A percentile compares a stretch with the other conserved stretches of the same genome.
Conservation (phyloP, 2,797 vertebrate species). For the Clarias fuscus region DNA sequence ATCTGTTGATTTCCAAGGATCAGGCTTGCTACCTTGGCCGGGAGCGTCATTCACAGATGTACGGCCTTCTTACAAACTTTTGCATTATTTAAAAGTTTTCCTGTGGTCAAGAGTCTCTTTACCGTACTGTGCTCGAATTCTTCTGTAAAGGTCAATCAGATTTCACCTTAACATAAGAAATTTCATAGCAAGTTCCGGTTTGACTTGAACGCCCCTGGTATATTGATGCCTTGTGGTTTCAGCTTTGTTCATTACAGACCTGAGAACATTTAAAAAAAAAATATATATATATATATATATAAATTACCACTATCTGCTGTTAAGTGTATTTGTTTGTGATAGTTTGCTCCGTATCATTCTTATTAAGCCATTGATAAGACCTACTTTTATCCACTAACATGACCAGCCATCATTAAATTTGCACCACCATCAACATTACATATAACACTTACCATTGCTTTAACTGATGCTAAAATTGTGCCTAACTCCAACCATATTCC, state of each 20-base stretch:
- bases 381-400: background rate
- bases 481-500: conserved; percentile 1
- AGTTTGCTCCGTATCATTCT: background rate
- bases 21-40: too few relatives aligned
- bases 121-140: too few relatives aligned
- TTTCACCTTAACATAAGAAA: too few relatives aligned
- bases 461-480: background rate
- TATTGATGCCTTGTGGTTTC: background rate
- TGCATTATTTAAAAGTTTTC: too few relatives aligned
- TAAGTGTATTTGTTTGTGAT: background rate
- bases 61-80: too few relatives aligned
- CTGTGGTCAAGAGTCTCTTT: too few relatives aligned
- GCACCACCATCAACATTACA: background rate
- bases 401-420: background rate
- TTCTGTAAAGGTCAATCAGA: too few relatives aligned
- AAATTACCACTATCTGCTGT: background rate
- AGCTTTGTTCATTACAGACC: background rate
- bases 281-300: background rate
- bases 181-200: too few relatives aligned
- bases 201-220: background rate
- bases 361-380: background rate
- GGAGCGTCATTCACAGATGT: too few relatives aligned
- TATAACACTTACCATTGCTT: background rate
- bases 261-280: background rate
- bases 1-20: too few relatives aligned